Base-by-base conservation (phyloP, 2,113 vertebrate species). In the Coturnix japonica region DNA sequence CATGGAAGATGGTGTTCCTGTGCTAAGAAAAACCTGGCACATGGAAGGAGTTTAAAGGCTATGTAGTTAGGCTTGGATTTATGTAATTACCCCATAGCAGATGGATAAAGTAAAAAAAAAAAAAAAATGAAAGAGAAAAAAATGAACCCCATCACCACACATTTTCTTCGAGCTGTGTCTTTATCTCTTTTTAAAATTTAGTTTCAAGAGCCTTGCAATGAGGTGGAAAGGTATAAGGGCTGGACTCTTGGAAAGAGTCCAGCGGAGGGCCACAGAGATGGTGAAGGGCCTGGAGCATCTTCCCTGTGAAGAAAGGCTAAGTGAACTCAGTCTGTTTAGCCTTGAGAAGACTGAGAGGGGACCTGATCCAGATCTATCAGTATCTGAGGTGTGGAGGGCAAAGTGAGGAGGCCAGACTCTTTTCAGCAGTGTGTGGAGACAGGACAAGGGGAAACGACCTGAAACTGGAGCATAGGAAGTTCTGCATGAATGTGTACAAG, bases 91-190 rank as follows among this genome's bases (percentile, higher is more conserved):
- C 16, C 26, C 82, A 56, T 76, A 74, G 22, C 44, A 91, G 47
- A 28, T 90, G 51, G 5, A 37, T 37, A 37, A 37, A 31, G 23
- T 6, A 30, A 7, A 30, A 8, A 41, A 25, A 72, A 18, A 7
- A 23, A 28, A 2, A 3, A 28, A 23, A 8, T 7, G 28, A 23
- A 8, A 6, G 1, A 7, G 16, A 63, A 39, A 28, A 41, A 41
- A 0, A 0, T 0, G 9, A 60, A 7, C 7, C 21, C 11, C 33
- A 28, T 67, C 47, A 74, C 5, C 39, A 64, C 19, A 63, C 1
- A 3, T 67, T 67, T 87, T 69, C 47, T 90, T 90, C 57, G 41
- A 51, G 30, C 33, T 79, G 17, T 60, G 13, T 78, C 53, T 81
- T 63, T 54, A n/a, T 35, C 78, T 13, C 25, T 85, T 69, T 81